Percentiles rank a stretch among this genome's conserved stretches.
These are phyloP conservation scores for Phaenicophaeus curvirostris DNA, from an alignment of 2,797 vertebrate species.

Conservation along the genomic window DNA sequence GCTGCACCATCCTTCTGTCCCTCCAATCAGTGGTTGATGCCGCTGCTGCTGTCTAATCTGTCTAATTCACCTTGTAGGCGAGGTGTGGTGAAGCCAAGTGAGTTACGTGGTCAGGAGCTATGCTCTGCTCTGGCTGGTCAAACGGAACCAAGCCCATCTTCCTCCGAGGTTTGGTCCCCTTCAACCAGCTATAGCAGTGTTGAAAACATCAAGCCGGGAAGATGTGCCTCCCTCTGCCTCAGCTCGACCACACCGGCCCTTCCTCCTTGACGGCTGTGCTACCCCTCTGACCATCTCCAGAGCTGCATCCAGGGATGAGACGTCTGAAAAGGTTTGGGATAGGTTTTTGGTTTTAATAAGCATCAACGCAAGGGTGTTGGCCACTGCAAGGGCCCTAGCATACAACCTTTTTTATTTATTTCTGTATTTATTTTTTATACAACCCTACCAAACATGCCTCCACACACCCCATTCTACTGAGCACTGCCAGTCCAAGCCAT, in stretches of 20 bases:
- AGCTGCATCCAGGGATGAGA: background rate
- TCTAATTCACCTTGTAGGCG: conserved; percentile 47
- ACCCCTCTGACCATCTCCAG: rapidly evolving
- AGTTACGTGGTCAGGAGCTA: conserved; percentile 54
- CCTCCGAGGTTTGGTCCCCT: conserved; percentile 99
- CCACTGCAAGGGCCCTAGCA: background rate
- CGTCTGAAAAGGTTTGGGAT: background rate
- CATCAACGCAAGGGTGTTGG: background rate
- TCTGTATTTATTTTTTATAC: background rate
- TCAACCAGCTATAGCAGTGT: conserved; percentile 98
- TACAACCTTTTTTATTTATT: background rate
- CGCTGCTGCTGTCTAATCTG: background rate
- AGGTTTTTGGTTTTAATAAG: background rate
- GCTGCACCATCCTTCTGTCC: background rate
- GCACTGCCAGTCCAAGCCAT: background rate
- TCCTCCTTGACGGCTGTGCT: background rate
- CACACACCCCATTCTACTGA: rapidly evolving
- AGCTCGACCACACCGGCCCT: background rate
- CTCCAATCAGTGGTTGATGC: no score
- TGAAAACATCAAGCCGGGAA: conserved; percentile 53
- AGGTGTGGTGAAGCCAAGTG: rapidly evolving
- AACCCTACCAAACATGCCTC: background rate
- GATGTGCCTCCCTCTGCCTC: background rate
- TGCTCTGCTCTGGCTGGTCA: conserved; percentile 99
- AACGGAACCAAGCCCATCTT: conserved; percentile 99